Evolutionary conservation across 2,888 invertebrate species (phyloP), one percentile per base, ranked within the genome.

Genomic region (Dysmachus trigonus): DNA sequence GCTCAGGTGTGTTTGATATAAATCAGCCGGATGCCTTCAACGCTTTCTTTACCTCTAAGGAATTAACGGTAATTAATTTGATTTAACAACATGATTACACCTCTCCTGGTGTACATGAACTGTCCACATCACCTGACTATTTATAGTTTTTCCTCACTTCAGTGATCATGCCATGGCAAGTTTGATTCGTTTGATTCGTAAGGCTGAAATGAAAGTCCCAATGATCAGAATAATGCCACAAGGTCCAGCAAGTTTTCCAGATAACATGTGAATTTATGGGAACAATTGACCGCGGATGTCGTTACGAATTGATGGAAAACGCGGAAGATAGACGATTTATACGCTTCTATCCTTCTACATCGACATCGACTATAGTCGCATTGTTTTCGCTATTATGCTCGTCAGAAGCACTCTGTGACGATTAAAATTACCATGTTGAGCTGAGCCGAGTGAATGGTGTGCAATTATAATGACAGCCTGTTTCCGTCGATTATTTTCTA

Each of bases 401-500:
- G 77, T 30, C 27, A 47, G 77, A 62, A 18, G 62, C 22, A 62
- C 62, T 27, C 62, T 7, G 7, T 2, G 41, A 77, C 30, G 13
- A n/a, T 1, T 15, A 77, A n/a, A 77, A 77, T 77, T 77, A 77
- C 47, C 77, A 77, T 77, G 77, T 0, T 13, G 77, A 47, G 77
- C n/a, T 47, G 15, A 27, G 41, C 38, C 47, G 47, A 27, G 47
- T 47, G 77, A 77, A n/a, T 77, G 77, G 77, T 41, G 30, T 77
- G 77, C 77, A 41, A 41, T 77, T 27, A 47, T 47, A 77, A 77
- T 77, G 77, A 77, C 77, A 47, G 41, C 47, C 47, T 77, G 30
- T 77, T 77, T 77, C 77, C 77, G 77, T 77, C 77, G 77, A 77
- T 77, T 77, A 77, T 77, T 41, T 77, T 47, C 47, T 15, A 31